Evolutionary conservation across 2,888 invertebrate genomes (phyloP), one percentile per base, ranked within the genome.

Genomic region (Serrognathus titanus): DNA sequence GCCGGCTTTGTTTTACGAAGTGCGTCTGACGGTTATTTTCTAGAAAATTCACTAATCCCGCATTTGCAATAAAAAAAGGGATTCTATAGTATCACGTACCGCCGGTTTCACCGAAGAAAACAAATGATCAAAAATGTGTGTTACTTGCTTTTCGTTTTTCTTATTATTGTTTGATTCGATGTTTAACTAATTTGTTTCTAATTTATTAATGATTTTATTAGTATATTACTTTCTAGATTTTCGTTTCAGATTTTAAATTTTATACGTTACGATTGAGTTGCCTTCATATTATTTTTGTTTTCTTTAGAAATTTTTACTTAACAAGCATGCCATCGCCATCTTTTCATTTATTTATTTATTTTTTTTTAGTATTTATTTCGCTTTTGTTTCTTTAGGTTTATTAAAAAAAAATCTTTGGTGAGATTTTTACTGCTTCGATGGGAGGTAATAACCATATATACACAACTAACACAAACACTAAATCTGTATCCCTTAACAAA

Each of bases 391-490:
- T 48, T 62, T 55, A 62, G 58, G 63, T 61, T 61, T 57, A 60
- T 61, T 63, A 58, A 52, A 50, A 31, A 31, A 31, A 31, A 31
- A 41, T 58, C 63, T 53, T 58, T 62, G 48, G 50, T 53, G 36
- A 55, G 50, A 55, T 55, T 55, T 57, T 45, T 58, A 58, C 54
- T 53, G 58, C 58, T 58, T 58, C 58, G 58, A 47, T 41, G 55
- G 51, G 55, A 62, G 56, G 58, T 60, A 59, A 62, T 58, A 63
- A 63, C 60, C 58, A 58, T 59, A 55, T 60, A 61, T 51, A 66
- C 66, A 65, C 63, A 48, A 64, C 59, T 58, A 61, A 64, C 63
- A 65, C 64, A 45, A 55, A 59, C 57, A 55, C 51, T 59, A 50
- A 48, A 36, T 53, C 58, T 59, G 51, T 49, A 47, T 48, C 52